These are phyloP conservation scores for Drosophila monieri DNA, from an alignment of 2,888 invertebrate genomes.

Conservation along the genomic window DNA sequence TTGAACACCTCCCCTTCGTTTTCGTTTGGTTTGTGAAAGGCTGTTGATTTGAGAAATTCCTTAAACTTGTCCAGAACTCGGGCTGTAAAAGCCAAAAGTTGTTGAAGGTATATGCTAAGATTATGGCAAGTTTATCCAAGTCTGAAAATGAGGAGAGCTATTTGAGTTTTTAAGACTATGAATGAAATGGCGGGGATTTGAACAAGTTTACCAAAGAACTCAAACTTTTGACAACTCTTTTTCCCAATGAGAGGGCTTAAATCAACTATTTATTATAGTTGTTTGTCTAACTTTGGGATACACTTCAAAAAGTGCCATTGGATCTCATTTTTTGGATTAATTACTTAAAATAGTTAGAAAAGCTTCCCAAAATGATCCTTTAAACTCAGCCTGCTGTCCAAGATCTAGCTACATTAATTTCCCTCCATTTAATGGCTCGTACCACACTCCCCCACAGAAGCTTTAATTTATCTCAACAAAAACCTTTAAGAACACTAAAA, in stretches of 20 bases:
- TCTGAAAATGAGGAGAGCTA: slow-evolving; percentile 30
- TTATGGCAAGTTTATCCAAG: slow-evolving; percentile 29
- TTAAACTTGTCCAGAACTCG: slow-evolving; percentile 38
- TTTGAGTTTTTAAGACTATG: slow-evolving; percentile 24
- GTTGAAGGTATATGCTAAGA: slow-evolving; percentile 24
- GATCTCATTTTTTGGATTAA: neutral
- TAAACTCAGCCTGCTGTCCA: neutral
- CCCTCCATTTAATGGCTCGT: neutral
- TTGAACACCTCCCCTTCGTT: neutral
- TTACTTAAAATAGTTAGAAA: neutral
- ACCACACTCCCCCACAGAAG: neutral
- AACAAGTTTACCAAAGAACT: neutral
- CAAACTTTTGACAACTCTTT: neutral
- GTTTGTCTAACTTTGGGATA: too few species aligned
- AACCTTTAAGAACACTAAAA: slow-evolving; percentile 25
- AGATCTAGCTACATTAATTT: neutral
- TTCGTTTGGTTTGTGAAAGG: slow-evolving; percentile 51
- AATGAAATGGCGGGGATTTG: slow-evolving; percentile 18
- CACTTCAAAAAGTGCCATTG: neutral
- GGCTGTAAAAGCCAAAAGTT: slow-evolving; percentile 39
- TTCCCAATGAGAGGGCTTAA: neutral
- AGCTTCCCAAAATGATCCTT: neutral
- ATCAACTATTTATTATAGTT: neutral
- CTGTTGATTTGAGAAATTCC: slow-evolving; percentile 65
- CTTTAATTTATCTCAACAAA: slow-evolving; percentile 19